Evolutionary conservation across 2,113 vertebrate genomes (phyloP).

Genomic region (Engystomops pustulosus): DNA sequence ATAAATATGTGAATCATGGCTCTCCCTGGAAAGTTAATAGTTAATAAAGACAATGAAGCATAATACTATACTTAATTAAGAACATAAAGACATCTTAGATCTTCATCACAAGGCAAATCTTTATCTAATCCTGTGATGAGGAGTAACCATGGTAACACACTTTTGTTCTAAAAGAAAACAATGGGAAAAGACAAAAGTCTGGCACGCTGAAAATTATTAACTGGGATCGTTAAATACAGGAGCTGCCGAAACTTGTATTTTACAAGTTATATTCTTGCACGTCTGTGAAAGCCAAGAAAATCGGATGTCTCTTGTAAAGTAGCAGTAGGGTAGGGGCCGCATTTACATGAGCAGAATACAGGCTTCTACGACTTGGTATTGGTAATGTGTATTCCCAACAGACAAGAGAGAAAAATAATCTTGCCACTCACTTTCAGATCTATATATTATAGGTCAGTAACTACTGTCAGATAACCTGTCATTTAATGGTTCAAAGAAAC

Average conservation of each 20-base stretch:
- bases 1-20: neutral
- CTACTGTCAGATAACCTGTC: no score
- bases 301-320: no score
- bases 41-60: conserved; percentile 20
- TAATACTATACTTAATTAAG: conserved; percentile 32
- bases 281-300: neutral
- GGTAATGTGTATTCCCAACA: no score
- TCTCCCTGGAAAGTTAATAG: neutral
- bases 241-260: conserved; percentile 45
- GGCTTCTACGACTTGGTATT: no score
- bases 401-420: no score
- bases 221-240: conserved; percentile 51
- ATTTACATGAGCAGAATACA: neutral
- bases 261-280: conserved; percentile 20
- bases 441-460: no score
- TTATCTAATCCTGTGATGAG: conserved; percentile 22
- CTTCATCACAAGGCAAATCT: conserved; percentile 32
- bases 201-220: conserved; percentile 52
- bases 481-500: no score
- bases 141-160: conserved; percentile 39
- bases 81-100: conserved; percentile 46
- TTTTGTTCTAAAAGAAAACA: conserved; percentile 52
- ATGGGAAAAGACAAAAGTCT: conserved; percentile 38
- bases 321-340: no score
- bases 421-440: no score